Percentiles rank a stretch among this genome's conserved stretches.
Evolutionary conservation across 2,888 invertebrate species (phyloP).

Genomic region (Parnassius glacialis): DNA sequence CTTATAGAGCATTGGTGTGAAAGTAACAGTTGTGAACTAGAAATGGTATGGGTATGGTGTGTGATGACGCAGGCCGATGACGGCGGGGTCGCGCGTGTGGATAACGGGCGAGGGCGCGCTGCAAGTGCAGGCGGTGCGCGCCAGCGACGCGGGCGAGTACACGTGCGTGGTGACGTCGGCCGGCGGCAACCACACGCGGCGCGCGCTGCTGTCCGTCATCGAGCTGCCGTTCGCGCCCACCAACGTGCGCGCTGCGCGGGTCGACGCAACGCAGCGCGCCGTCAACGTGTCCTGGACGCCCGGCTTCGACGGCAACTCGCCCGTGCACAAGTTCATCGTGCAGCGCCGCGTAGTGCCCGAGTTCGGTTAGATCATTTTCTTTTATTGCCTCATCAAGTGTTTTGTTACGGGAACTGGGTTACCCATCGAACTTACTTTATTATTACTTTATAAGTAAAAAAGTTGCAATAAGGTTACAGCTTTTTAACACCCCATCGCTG

Average conservation of each 20-base stretch:
- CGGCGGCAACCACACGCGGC: slow-evolving; percentile 95
- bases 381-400: too few species aligned
- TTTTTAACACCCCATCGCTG: too few species aligned
- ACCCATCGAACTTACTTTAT: too few species aligned
- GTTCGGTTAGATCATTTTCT: slow-evolving; percentile 82
- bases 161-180: slow-evolving; percentile 94
- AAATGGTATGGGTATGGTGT: slow-evolving; percentile 13
- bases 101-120: slow-evolving; percentile 91
- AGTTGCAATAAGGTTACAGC: too few species aligned
- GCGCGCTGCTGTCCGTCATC: slow-evolving; percentile 89
- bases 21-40: too few species aligned
- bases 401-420: too few species aligned
- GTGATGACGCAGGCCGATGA: slow-evolving; percentile 59
- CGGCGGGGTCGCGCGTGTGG: slow-evolving; percentile 85
- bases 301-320: slow-evolving; percentile 98
- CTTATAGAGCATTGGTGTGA: too few species aligned
- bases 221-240: slow-evolving; percentile 97
- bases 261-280: slow-evolving; percentile 85
- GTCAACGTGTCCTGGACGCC: slow-evolving; percentile 97
- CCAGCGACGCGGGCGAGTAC: slow-evolving; percentile 96
- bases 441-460: too few species aligned
- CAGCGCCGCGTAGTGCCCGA: slow-evolving; percentile 95
- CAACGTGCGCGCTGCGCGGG: slow-evolving; percentile 87
- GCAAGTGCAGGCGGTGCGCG: slow-evolving; percentile 92
- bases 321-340: slow-evolving; percentile 94